Conservation (phyloP, 2,113 vertebrate genomes). For the Lutjanus erythropterus region DNA sequence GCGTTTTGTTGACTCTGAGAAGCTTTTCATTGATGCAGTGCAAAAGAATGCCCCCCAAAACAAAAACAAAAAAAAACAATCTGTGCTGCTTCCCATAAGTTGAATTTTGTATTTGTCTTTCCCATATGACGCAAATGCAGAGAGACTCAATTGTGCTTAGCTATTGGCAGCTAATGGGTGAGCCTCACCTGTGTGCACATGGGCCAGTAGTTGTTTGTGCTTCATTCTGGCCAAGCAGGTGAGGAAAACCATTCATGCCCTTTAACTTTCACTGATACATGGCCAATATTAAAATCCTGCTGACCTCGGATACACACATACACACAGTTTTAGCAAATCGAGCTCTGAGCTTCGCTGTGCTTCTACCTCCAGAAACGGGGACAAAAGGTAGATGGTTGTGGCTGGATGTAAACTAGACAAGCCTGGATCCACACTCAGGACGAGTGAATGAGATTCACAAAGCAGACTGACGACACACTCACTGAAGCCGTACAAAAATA, state of each 20-base stretch:
- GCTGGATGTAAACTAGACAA: conserved; percentile 60
- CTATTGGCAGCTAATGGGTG: conserved; percentile 10
- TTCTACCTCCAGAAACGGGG: conserved; percentile 60
- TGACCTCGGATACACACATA: conserved; percentile 14
- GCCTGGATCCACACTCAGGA: conserved; percentile 57
- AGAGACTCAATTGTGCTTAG: conserved; percentile 2
- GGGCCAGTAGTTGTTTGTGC: conserved; percentile 44
- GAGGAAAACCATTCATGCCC: not conserved
- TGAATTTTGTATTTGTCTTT: not conserved
- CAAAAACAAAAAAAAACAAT: not conserved
- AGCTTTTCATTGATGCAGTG: not conserved
- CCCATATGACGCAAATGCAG: not conserved
- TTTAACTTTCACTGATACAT: not conserved
- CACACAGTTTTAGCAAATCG: conserved; percentile 25
- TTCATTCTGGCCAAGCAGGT: conserved; percentile 17
- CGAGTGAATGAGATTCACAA: conserved; percentile 58
- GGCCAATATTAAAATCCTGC: not conserved
- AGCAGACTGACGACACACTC: conserved; percentile 50
- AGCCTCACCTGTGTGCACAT: conserved; percentile 23
- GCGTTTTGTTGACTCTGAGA: not conserved
- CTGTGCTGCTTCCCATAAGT: no score
- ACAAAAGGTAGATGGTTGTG: conserved; percentile 58
- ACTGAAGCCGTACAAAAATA: conserved; percentile 64
- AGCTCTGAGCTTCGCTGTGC: conserved; percentile 55
- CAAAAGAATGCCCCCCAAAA: no score